Evolutionary conservation across 2,113 vertebrate species (phyloP).

Genomic region (Bujurquina vittata): DNA sequence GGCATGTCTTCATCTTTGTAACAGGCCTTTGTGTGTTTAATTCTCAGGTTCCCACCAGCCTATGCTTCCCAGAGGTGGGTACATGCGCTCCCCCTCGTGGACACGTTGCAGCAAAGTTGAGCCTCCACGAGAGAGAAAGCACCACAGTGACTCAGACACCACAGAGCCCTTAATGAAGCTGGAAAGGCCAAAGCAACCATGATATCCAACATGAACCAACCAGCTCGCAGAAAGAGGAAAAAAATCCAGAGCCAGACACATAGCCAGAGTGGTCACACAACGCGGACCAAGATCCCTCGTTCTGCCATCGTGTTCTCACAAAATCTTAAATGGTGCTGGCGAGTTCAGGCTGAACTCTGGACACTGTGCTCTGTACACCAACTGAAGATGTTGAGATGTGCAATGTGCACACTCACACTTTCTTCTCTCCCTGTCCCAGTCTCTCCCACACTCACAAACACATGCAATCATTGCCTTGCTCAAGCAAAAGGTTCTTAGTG

Average conservation of each 20-base stretch:
- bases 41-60: slow-evolving; percentile 86
- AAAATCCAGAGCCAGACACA: slow-evolving; percentile 38
- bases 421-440: background rate
- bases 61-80: slow-evolving; percentile 77
- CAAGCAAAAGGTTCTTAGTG: slow-evolving; percentile 33
- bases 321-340: slow-evolving; percentile 64
- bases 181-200: slow-evolving; percentile 87
- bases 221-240: slow-evolving; percentile 2
- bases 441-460: slow-evolving; percentile 13
- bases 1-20: background rate
- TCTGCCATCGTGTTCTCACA: slow-evolving; percentile 47
- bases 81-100: slow-evolving; percentile 95
- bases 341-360: slow-evolving; percentile 57
- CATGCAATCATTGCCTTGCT: slow-evolving; percentile 43
- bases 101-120: slow-evolving; percentile 85
- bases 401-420: slow-evolving; percentile 32
- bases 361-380: slow-evolving; percentile 54
- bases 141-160: slow-evolving; percentile 87
- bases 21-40: background rate
- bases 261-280: slow-evolving; percentile 43
- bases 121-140: slow-evolving; percentile 85
- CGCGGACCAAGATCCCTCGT: slow-evolving; percentile 42
- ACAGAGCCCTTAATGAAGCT: slow-evolving; percentile 85
- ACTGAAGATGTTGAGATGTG: slow-evolving; percentile 54
- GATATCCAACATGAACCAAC: slow-evolving; percentile 30